Conservation (phyloP, 2,888 invertebrate species). For the Watsonalla binaria region DNA sequence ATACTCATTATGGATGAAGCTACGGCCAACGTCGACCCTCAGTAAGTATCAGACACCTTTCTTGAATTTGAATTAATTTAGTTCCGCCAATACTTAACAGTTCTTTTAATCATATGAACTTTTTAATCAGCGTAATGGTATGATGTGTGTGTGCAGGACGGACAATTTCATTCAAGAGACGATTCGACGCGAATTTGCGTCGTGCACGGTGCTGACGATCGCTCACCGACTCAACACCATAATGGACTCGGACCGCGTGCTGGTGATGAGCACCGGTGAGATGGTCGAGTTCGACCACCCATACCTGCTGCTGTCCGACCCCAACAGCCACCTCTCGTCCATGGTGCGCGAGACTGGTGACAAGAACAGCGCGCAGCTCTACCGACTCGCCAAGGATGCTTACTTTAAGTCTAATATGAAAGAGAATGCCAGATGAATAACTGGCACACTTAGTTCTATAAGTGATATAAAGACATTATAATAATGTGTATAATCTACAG, state of each 20-base stretch:
- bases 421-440: slow-evolving; percentile 43
- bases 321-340: slow-evolving; percentile 72
- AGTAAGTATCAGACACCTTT: slow-evolving; percentile 54
- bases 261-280: slow-evolving; percentile 81
- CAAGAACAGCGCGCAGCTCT: slow-evolving; percentile 69
- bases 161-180: slow-evolving; percentile 91
- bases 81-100: not conserved
- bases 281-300: slow-evolving; percentile 83
- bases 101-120: no score
- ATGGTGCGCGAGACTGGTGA: slow-evolving; percentile 81
- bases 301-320: slow-evolving; percentile 71
- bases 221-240: slow-evolving; percentile 96
- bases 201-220: slow-evolving; percentile 93
- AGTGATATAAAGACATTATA: not conserved
- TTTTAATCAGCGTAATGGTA: no score
- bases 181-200: slow-evolving; percentile 86
- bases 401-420: slow-evolving; percentile 55
- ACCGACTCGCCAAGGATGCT: slow-evolving; percentile 66
- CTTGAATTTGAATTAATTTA: not conserved
- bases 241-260: slow-evolving; percentile 91
- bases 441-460: not conserved
- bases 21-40: slow-evolving; percentile 95
- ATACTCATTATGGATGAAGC: slow-evolving; percentile 95
- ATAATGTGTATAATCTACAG: not conserved
- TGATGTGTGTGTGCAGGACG: slow-evolving; percentile 65